phyloP scores from a whole-genome alignment of 2,797 vertebrate genomes.

The Heteromormyrus szaboi region DNA sequence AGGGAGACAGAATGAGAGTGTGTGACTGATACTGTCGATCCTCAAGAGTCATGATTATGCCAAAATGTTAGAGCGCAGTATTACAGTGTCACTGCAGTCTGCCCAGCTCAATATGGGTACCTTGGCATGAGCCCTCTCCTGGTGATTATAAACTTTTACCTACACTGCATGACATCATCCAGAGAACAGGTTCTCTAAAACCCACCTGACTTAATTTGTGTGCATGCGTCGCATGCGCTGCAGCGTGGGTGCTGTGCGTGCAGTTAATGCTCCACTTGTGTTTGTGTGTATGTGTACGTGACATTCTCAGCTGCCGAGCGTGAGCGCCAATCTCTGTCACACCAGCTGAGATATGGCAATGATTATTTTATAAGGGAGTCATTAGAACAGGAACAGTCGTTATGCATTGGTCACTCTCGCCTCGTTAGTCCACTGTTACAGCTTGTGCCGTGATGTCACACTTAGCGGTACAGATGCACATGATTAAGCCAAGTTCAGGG shows the following conservation, averaged over 20 bases:
- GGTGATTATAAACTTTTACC: neutral
- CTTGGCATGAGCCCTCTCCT: neutral
- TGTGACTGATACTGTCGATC: conserved; percentile 64
- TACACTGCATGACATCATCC: neutral
- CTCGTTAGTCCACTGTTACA: neutral
- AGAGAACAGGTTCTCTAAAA: neutral
- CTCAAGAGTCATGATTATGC: conserved; percentile 63
- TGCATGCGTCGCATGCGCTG: neutral
- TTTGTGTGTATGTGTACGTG: conserved; percentile 5
- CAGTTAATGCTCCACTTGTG: conserved; percentile 4
- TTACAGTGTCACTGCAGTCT: neutral
- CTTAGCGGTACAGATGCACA: neutral
- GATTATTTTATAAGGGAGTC: conserved; percentile 6
- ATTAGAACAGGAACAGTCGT: neutral
- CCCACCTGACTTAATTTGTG: neutral
- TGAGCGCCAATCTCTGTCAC: neutral
- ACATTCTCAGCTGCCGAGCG: neutral
- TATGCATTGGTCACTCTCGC: neutral
- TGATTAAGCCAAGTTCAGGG: neutral
- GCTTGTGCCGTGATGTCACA: conserved; percentile 1
- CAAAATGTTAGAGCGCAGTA: conserved; percentile 58
- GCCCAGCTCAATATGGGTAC: neutral
- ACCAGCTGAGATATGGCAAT: conserved; percentile 2
- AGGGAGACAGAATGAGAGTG: conserved; percentile 36
- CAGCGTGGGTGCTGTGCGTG: conserved; percentile 1